phyloP scores from a whole-genome alignment of 1,140 invertebrate genomes.

The Harpegnathos saltator region DNA sequence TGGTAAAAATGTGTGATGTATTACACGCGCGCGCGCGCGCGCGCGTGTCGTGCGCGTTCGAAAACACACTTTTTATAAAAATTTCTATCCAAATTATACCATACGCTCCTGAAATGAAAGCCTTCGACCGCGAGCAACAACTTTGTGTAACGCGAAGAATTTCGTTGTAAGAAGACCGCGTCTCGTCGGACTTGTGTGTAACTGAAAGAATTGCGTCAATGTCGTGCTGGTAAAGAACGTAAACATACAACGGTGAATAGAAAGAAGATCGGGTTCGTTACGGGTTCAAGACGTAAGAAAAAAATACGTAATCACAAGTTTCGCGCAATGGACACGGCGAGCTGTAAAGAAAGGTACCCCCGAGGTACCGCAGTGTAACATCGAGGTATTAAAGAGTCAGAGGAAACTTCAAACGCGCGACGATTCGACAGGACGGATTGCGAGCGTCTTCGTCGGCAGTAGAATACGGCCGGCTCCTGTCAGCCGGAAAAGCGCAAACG shows the following conservation, averaged over 20 bases:
- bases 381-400: not conserved
- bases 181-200: not conserved
- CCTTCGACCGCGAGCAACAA: not conserved
- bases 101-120: not conserved
- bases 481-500: slow-evolving; percentile 68
- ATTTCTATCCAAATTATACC: not conserved
- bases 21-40: not conserved
- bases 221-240: not conserved
- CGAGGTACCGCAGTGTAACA: not conserved
- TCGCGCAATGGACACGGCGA: not conserved
- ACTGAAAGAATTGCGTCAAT: slow-evolving; percentile 19
- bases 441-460: slow-evolving; percentile 64
- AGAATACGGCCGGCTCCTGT: slow-evolving; percentile 67
- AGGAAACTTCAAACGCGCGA: slow-evolving; percentile 22
- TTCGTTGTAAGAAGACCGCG: not conserved
- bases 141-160: not conserved
- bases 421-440: slow-evolving; percentile 18
- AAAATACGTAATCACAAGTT: not conserved
- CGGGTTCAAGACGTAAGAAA: not conserved
- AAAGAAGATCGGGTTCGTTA: not conserved
- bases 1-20: not conserved
- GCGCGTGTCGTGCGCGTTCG: too few relatives aligned
- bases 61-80: not conserved
- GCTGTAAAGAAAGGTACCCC: not conserved
- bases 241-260: not conserved